Base-by-base conservation (phyloP, 2,888 invertebrate species). In the Drosophila rubida region DNA sequence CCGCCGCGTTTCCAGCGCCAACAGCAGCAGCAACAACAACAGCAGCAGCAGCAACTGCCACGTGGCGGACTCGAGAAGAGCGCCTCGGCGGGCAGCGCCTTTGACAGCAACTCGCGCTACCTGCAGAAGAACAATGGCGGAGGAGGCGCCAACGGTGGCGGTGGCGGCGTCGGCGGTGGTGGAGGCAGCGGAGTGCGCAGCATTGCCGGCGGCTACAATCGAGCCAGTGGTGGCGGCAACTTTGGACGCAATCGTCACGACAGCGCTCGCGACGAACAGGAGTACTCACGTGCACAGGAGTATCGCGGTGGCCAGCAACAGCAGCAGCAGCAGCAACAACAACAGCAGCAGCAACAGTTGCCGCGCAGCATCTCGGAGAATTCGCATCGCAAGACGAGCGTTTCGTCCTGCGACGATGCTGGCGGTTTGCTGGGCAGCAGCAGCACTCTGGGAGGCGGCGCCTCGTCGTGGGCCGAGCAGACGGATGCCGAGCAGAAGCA, bases 1-100 rank as follows among this genome's bases (percentile, higher is more conserved):
- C 97, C 97, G 55, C 97, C 97, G 13, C 94, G 97, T 63, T 96
- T 97, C 91, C 94, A 95, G 84, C 96, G 95, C 84, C 96, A 96
- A 85, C 96, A 96, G 82, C 91, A 91, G 73, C 86, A 83, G n/a
- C 88, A 85, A 1, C 84, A 85, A 5, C 71, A 71, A 9, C 72
- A 72, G 9, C 85, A 87, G 27, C 75, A 57, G 63, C 83, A 70
- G 59, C 76, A 96, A 84, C 7, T 64, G 32, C 73, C 73, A 7
- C 70, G 80, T 35, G 74, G 77, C 13, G 80, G 77, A 4, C 45
- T 88, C 0, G 90, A 90, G 59, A 90, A 90, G 48, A 85, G 90
- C 25, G 81, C 84, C 6, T 90, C 90, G 5, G 80, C 89, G 8
- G 71, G 79, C 51, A 81, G 89, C 53, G 80, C 87, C 25, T 90